Evolutionary conservation across 2,888 invertebrate species (phyloP).

Genomic region (Heliconius sara): DNA sequence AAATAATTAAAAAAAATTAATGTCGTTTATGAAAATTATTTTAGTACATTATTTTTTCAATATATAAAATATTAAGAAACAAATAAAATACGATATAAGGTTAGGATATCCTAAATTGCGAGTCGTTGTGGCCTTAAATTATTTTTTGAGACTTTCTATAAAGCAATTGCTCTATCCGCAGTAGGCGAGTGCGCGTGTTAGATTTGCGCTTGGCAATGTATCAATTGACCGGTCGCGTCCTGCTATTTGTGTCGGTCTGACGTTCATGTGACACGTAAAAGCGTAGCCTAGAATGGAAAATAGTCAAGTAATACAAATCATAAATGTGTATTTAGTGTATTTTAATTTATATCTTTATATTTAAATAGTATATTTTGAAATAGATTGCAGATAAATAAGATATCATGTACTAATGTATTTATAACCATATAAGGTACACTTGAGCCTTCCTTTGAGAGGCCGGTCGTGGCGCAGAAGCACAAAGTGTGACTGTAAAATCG

Average conservation of each 20-base stretch:
- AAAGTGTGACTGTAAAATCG: too few relatives aligned
- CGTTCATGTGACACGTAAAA: constrained; percentile 4
- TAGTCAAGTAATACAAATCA: neutral
- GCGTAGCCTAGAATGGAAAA: neutral
- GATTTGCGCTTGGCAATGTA: constrained; percentile 19
- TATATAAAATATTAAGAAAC: too few relatives aligned
- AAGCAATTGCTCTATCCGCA: neutral
- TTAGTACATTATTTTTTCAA: too few relatives aligned
- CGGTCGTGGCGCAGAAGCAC: too few relatives aligned
- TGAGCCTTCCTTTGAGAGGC: neutral
- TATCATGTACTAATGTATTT: neutral
- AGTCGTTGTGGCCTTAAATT: neutral
- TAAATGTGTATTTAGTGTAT: too few relatives aligned
- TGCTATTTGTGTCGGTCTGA: constrained; percentile 5
- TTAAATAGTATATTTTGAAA: neutral
- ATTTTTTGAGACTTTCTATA: neutral
- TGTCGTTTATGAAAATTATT: too few relatives aligned
- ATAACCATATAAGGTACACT: too few relatives aligned
- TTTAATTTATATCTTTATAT: neutral
- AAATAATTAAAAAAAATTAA: too few relatives aligned
- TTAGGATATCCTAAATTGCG: neutral
- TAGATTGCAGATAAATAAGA: too few relatives aligned
- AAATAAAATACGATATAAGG: too few relatives aligned
- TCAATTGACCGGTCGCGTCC: constrained; percentile 1
- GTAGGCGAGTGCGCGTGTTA: constrained; percentile 10